phyloP scores from a whole-genome alignment of 2,113 vertebrate species.

The Triplophysa rosa region DNA sequence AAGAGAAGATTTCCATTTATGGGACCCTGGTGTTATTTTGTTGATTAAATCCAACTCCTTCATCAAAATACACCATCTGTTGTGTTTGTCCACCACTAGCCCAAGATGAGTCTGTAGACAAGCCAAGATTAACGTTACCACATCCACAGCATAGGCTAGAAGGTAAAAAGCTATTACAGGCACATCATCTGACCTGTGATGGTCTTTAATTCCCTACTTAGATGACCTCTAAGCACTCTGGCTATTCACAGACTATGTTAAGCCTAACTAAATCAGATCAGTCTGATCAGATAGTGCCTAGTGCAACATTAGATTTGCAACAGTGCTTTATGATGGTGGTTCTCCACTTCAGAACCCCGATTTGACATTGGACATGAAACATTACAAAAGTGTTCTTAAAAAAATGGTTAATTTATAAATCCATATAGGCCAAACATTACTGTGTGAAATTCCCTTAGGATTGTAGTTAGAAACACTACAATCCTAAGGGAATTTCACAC shows the following conservation, averaged over 20 bases:
- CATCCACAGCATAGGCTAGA: not conserved
- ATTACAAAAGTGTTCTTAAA: too few relatives aligned
- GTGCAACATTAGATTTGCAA: not conserved
- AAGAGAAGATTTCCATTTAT: not conserved
- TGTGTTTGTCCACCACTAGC: not conserved
- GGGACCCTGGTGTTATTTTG: not conserved
- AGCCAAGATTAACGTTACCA: not conserved
- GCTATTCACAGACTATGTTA: constrained; percentile 37
- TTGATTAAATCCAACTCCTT: not conserved
- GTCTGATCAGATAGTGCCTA: constrained; percentile 7
- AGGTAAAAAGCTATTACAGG: constrained; percentile 14
- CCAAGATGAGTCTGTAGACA: not conserved
- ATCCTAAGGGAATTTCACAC: too few relatives aligned
- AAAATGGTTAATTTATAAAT: too few relatives aligned
- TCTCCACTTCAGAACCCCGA: too few relatives aligned
- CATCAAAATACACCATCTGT: not conserved
- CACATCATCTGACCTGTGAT: constrained; percentile 39
- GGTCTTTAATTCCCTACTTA: constrained; percentile 39
- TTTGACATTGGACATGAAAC: too few relatives aligned
- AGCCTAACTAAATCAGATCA: constrained; percentile 45
- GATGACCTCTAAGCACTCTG: constrained; percentile 40
- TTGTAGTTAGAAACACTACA: too few relatives aligned
- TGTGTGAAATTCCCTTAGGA: too few relatives aligned
- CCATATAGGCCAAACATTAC: too few relatives aligned
- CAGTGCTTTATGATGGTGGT: too few relatives aligned